Evolutionary conservation across 2,888 invertebrate genomes (phyloP), one percentile per base, ranked within the genome.

Genomic region (Volucella bombylans): DNA sequence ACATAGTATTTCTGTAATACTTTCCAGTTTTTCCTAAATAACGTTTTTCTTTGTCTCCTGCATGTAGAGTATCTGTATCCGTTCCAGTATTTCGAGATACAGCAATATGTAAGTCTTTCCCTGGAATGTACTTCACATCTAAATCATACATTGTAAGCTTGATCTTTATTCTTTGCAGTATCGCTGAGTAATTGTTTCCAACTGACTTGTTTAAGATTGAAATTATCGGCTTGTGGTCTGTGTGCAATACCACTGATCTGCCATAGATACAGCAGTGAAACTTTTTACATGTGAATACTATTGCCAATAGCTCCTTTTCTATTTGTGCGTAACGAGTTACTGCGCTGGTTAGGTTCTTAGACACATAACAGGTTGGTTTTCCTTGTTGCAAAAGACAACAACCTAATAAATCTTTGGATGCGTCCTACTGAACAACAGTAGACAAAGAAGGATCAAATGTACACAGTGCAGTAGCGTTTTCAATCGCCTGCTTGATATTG

Each of bases 181-280:
- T 71, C 8, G 86, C 15, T 4, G 18, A 52, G 39, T 87, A 85
- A 15, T 82, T 76, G 59, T 88, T 87, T 71, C 88, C 87, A 15
- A 88, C 43, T n/a, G 64, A 31, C 69, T 87, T 88, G 62, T 88
- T 88, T 59, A 87, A 73, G 64, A 89, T 87, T 6, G 73, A 62
- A 14, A 88, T 87, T 12, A 89, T 55, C 10, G 89, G 88, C 71
- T 89, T 89, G 68, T 89, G 88, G 83, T 89, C 88, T 59, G 88
- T 89, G 39, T 88, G 54, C 8, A 87, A 73, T 18, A 50, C 82
- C 23, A 88, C 72, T 78, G 86, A 15, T 39, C 83, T 50, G 0
- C 88, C 88, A 87, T 87, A 88, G 6, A 89, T 86, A 81, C 87
- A 89, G 18, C 88, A 87, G 82, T 89, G 89, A 87, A 90, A 90